A percentile compares a stretch with the other conserved stretches of the same genome.
phyloP scores from a whole-genome alignment of 2,797 vertebrate species.

The Hyperoplus immaculatus region DNA sequence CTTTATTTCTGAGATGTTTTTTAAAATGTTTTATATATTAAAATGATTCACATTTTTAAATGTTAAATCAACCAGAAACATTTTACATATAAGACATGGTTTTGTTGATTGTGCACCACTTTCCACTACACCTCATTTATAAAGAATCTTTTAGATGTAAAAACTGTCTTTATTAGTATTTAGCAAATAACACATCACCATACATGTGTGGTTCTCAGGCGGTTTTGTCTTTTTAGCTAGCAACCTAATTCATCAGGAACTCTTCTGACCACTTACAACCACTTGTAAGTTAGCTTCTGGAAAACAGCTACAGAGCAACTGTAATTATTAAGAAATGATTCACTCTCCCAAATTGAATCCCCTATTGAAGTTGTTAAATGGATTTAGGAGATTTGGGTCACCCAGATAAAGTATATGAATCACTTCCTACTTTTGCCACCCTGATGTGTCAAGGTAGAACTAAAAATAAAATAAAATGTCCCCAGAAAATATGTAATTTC shows the following conservation, averaged over 20 bases:
- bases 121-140: background rate
- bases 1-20: background rate
- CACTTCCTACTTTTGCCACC: conserved; percentile 6
- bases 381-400: background rate
- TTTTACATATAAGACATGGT: too few species aligned
- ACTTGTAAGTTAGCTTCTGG: background rate
- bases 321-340: background rate
- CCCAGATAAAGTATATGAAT: background rate
- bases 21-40: background rate
- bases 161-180: background rate
- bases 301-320: background rate
- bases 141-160: background rate
- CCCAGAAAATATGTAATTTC: background rate
- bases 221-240: background rate
- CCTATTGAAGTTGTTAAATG: background rate
- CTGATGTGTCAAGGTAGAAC: background rate
- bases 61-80: background rate
- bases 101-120: background rate
- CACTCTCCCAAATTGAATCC: background rate
- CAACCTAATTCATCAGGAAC: background rate
- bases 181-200: background rate
- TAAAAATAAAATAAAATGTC: conserved; percentile 2
- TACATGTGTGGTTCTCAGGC: background rate
- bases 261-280: background rate
- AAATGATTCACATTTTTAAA: background rate